A percentile compares a stretch with the other conserved stretches of the same genome.
phyloP scores from a whole-genome alignment of 2,113 vertebrate species.

The Strigops habroptila region DNA sequence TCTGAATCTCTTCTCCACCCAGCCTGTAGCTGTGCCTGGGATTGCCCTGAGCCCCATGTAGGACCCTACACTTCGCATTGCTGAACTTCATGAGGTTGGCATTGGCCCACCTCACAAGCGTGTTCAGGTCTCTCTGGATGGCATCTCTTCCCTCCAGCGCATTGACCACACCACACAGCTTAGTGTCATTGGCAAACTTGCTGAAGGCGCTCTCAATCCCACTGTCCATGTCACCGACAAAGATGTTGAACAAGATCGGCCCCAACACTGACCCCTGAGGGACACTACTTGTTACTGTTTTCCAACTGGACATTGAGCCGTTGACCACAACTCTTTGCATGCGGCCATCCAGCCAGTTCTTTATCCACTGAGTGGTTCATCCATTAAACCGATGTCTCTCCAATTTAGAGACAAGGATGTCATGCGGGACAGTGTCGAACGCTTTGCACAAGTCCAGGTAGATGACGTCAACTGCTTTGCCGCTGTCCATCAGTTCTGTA shows the following conservation, averaged over 20 bases:
- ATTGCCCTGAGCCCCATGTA: not conserved
- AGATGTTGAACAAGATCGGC: not conserved
- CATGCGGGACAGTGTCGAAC: not conserved
- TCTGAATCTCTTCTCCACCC: not conserved
- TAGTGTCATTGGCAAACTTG: not conserved
- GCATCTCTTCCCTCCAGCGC: not conserved
- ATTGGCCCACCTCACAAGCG: not conserved
- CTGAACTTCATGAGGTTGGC: not conserved
- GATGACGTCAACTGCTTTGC: not conserved
- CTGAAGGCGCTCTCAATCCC: no score
- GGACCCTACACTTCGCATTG: not conserved
- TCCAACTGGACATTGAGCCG: not conserved
- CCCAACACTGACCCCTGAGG: not conserved
- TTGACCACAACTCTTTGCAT: not conserved
- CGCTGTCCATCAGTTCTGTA: not conserved
- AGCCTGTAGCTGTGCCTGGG: not conserved
- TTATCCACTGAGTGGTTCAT: not conserved
- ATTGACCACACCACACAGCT: not conserved
- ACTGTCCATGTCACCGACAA: not conserved
- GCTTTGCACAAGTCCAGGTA: not conserved
- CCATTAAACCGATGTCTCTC: not conserved
- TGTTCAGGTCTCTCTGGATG: no score
- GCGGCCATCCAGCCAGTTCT: not conserved
- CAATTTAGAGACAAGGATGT: not conserved
- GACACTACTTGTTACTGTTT: not conserved